phyloP scores from a whole-genome alignment of 2,888 invertebrate species.

The Idaea dimidiata region DNA sequence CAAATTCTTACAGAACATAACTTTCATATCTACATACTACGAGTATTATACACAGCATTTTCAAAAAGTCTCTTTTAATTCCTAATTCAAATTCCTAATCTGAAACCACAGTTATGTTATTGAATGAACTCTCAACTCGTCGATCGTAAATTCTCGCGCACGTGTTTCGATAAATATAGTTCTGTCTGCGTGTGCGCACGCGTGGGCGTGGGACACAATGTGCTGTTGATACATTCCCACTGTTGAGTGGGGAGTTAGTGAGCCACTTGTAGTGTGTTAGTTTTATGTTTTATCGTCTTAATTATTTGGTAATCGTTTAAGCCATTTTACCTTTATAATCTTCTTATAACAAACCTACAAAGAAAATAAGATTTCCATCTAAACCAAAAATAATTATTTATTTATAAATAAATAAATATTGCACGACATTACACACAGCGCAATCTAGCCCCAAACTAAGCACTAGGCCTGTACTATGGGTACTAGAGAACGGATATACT shows the following conservation, averaged over 20 bases:
- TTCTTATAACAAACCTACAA: neutral
- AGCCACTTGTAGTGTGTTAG: neutral
- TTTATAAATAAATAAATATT: too few relatives aligned
- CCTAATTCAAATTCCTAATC: neutral
- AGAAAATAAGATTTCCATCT: too few relatives aligned
- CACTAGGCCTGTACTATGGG: too few relatives aligned
- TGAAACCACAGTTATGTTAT: neutral
- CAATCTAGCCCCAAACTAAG: too few relatives aligned
- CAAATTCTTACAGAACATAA: too few relatives aligned
- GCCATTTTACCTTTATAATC: neutral
- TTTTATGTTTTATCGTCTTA: neutral
- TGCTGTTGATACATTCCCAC: neutral
- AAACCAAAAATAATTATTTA: too few relatives aligned
- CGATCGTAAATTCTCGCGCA: neutral
- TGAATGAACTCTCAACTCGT: neutral
- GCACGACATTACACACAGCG: too few relatives aligned
- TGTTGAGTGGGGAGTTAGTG: neutral
- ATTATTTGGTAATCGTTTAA: neutral
- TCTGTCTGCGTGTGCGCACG: neutral
- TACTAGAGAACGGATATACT: too few relatives aligned
- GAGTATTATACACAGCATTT: too few relatives aligned
- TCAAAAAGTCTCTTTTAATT: too few relatives aligned
- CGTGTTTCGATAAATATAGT: neutral
- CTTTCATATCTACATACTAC: too few relatives aligned
- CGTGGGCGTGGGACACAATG: constrained; percentile 1